Base-by-base conservation (phyloP, 2,888 invertebrate species). In the Neoaliturus tenellus region DNA sequence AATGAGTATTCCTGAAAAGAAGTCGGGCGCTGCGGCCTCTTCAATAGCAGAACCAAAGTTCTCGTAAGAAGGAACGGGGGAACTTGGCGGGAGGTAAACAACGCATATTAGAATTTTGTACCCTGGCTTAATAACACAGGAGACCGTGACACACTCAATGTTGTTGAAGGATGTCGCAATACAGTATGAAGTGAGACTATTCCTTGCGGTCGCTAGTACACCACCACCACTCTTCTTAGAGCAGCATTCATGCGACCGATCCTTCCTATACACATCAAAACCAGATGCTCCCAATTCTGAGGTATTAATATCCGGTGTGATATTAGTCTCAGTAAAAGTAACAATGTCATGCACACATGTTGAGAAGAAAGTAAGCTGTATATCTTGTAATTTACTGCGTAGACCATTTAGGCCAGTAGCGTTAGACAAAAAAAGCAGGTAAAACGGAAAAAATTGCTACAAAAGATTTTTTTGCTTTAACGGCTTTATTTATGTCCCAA, bases 171-270 rank as follows among this genome's bases (percentile, higher is more conserved):
- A 55, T 6, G 55, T 20, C 6, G 69, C 4, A 23, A 69, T 25
- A 10, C 4, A 10, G 10, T 8, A 33, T 8, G 69, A n/a, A 28
- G 20, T 4, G 6, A 69, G 5, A 10, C 6, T 28, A 33, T 69
- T 69, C 4, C 25, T 69, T 5, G 25, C 69, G 4, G 69, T 17
- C 20, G 25, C 28, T 33, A 69, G 12, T 5, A 69, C 69, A 10
- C 69, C 69, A 69, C 69, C 69, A 6, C 69, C 69, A 25, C 69
- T 69, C 31, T n/a, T 8, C 33, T 69, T 69, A n/a, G 25, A 8
- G 17, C 69, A 14, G 10, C 12, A 14, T 5, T 10, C 5, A 23
- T 5, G 28, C 4, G 69, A 69, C 17, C 69, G 4, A 23, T 69
- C 28, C 4, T 17, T 10, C 17, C 69, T 25, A 25, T 23, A 69